Evolutionary conservation across 2,797 vertebrate species (phyloP).

Genomic region (Psittacula derbiana): DNA sequence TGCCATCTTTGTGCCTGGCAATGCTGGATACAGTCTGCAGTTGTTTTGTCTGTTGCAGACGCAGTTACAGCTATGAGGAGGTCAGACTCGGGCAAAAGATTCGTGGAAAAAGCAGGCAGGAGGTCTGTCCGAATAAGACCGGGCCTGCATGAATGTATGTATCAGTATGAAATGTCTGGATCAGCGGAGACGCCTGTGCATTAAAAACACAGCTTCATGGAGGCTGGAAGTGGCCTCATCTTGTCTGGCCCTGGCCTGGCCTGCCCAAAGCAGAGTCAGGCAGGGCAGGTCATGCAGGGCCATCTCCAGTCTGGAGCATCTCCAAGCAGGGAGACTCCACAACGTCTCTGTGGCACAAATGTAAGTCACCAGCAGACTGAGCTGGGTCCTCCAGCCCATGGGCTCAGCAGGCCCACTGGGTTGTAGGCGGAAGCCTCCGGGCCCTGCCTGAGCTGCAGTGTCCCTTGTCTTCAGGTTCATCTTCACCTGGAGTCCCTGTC

Average conservation of each 20-base stretch:
- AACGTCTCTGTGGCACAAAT: background rate
- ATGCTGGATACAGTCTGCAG: background rate
- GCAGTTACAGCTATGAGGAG: background rate
- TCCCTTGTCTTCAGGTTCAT: background rate
- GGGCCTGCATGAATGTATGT: background rate
- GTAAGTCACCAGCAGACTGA: background rate
- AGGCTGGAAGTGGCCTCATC: background rate
- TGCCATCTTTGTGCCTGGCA: background rate
- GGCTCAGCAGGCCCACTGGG: background rate
- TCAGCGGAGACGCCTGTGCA: background rate
- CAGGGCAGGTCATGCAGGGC: background rate
- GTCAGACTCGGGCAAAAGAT: background rate
- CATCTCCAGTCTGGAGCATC: background rate
- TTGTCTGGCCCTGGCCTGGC: background rate
- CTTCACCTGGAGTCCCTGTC: background rate
- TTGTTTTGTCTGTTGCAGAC: background rate
- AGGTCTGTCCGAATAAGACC: background rate
- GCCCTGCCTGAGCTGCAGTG: background rate
- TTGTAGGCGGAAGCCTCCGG: background rate
- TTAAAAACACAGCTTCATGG: background rate
- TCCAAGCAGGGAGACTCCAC: background rate
- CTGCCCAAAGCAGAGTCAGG: background rate
- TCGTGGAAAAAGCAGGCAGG: background rate
- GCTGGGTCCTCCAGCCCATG: background rate
- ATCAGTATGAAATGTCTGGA: rapidly evolving